Percentiles rank a stretch among this genome's conserved stretches.
Conservation (phyloP, 2,888 invertebrate genomes). For the Caradrina clavipalpis region DNA sequence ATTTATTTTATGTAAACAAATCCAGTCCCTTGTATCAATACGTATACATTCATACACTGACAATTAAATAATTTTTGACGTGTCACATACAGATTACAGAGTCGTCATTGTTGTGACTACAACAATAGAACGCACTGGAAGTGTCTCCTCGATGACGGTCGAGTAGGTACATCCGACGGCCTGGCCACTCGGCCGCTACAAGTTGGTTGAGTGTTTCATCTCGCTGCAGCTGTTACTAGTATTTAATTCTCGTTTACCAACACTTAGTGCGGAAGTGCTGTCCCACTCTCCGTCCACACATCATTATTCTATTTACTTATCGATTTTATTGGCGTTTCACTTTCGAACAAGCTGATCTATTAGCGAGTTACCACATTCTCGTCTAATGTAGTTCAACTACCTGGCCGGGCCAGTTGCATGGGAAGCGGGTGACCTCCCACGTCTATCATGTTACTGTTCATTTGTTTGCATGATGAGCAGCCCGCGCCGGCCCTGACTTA, state of each 20-base stretch:
- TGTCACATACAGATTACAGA: too few species aligned
- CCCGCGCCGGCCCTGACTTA: slow-evolving; percentile 37
- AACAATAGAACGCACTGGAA: too few species aligned
- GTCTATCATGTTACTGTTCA: slow-evolving; percentile 40
- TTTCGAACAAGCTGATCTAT: slow-evolving; percentile 35
- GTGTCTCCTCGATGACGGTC: too few species aligned
- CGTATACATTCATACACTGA: too few species aligned
- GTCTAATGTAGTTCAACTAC: slow-evolving; percentile 54
- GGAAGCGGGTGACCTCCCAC: slow-evolving; percentile 53
- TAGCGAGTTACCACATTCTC: slow-evolving; percentile 33
- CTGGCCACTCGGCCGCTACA: background rate
- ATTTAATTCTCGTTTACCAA: background rate
- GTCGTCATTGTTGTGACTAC: too few species aligned
- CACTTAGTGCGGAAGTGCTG: slow-evolving; percentile 27
- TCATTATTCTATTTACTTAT: slow-evolving; percentile 43
- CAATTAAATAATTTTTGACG: too few species aligned
- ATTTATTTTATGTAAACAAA: too few species aligned
- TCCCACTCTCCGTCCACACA: slow-evolving; percentile 18
- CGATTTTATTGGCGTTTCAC: slow-evolving; percentile 39
- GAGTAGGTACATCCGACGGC: too few species aligned
- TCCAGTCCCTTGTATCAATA: too few species aligned
- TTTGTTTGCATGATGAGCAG: slow-evolving; percentile 32
- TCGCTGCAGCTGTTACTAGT: background rate
- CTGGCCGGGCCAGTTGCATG: slow-evolving; percentile 46
- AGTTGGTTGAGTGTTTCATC: background rate